Evolutionary conservation across 2,888 invertebrate genomes (phyloP).

Genomic region (Eutolmus rufibarbis): DNA sequence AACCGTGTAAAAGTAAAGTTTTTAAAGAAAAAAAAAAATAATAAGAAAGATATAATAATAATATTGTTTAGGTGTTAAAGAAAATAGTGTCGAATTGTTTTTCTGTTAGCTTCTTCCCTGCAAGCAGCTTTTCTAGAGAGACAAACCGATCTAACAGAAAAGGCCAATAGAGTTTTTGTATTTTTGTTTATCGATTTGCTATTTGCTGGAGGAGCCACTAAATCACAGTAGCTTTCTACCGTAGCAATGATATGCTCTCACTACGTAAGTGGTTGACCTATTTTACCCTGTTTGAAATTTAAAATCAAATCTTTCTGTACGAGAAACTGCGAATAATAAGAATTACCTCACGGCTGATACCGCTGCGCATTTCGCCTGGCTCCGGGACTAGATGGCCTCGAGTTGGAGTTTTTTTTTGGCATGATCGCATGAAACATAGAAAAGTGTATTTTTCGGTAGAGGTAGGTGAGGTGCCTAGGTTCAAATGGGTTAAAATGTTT

Average conservation of each 20-base stretch:
- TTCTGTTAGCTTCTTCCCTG: background rate
- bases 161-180: background rate
- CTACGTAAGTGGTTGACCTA: slow-evolving; percentile 31
- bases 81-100: background rate
- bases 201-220: background rate
- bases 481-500: background rate
- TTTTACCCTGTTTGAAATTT: slow-evolving; percentile 2
- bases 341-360: background rate
- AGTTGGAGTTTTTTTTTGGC: background rate
- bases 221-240: slow-evolving; percentile 14
- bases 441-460: background rate
- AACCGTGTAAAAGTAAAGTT: background rate
- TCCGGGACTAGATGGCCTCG: slow-evolving; percentile 21
- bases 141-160: background rate
- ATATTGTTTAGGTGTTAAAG: background rate
- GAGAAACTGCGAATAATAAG: background rate
- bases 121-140: slow-evolving; percentile 16
- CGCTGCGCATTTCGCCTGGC: background rate
- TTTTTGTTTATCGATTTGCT: background rate
- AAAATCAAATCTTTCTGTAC: background rate
- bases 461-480: background rate
- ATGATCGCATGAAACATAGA: background rate
- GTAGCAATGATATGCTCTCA: slow-evolving; percentile 29
- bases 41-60: background rate
- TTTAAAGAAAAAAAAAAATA: background rate